A percentile compares a stretch with the other conserved stretches of the same genome.
These are phyloP conservation scores for Muscicapa comitata DNA, from an alignment of 2,797 vertebrate species.

Conservation along the genomic window DNA sequence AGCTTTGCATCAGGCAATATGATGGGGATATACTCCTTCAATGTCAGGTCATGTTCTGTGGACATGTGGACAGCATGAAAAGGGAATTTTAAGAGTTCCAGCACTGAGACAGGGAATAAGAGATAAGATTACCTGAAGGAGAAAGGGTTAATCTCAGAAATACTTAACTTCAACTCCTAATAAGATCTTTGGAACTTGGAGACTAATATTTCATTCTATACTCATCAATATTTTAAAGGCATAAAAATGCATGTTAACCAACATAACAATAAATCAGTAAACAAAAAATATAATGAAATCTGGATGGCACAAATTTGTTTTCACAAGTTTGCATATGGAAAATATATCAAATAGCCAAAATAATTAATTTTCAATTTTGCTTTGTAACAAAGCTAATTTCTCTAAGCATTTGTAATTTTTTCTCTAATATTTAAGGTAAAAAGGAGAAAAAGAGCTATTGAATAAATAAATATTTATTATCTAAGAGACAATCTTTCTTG, in stretches of 20 bases:
- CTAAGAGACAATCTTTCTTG: neutral
- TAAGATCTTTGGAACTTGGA: neutral
- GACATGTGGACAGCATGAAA: neutral
- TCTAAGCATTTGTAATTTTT: neutral
- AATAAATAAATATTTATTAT: neutral
- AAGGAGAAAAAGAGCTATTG: neutral
- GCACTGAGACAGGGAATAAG: neutral
- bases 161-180: neutral
- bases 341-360: neutral
- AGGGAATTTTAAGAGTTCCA: neutral
- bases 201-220: neutral
- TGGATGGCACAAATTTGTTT: neutral
- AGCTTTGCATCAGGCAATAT: neutral
- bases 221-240: neutral
- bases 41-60: neutral
- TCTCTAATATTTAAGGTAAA: neutral
- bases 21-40: neutral
- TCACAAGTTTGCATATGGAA: neutral
- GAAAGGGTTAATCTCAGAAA: neutral
- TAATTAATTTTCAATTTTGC: neutral
- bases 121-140: neutral
- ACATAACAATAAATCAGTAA: neutral
- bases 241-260: neutral
- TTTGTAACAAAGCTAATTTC: neutral
- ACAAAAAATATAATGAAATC: neutral